Evolutionary conservation across 2,888 invertebrate species (phyloP).

Genomic region (Venustoraphidia nigricollis): DNA sequence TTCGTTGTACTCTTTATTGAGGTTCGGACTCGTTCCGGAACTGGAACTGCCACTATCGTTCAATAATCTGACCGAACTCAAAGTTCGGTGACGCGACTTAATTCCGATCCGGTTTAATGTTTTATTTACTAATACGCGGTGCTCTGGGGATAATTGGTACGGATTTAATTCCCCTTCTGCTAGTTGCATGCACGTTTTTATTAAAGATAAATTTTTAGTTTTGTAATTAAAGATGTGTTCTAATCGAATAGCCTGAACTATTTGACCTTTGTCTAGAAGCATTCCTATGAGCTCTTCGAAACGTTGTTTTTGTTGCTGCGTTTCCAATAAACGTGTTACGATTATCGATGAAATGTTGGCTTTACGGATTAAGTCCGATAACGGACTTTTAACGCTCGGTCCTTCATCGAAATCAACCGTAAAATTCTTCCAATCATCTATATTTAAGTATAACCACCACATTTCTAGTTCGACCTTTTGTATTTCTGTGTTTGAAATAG

Average conservation of each 20-base stretch:
- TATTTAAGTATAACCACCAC: constrained; percentile 19
- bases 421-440: constrained; percentile 19
- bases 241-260: constrained; percentile 44
- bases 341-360: neutral
- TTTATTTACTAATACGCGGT: constrained; percentile 37
- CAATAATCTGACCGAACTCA: constrained; percentile 19
- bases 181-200: constrained; percentile 43
- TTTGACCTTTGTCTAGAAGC: constrained; percentile 37
- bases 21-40: neutral
- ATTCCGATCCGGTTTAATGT: constrained; percentile 25
- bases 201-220: constrained; percentile 36
- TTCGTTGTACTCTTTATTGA: too few species aligned
- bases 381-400: constrained; percentile 16
- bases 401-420: constrained; percentile 24
- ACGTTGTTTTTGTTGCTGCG: constrained; percentile 25
- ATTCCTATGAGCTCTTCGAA: constrained; percentile 35
- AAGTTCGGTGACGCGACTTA: constrained; percentile 26
- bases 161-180: constrained; percentile 47
- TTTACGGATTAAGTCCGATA: constrained; percentile 1
- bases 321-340: neutral
- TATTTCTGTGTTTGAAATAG: constrained; percentile 15
- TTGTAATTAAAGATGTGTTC: constrained; percentile 34
- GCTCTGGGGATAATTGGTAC: constrained; percentile 45
- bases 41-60: constrained; percentile 13
- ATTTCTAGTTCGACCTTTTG: constrained; percentile 21